These are phyloP conservation scores for Lepidochrysops patricia DNA, from an alignment of 2,888 invertebrate genomes.

Conservation along the genomic window DNA sequence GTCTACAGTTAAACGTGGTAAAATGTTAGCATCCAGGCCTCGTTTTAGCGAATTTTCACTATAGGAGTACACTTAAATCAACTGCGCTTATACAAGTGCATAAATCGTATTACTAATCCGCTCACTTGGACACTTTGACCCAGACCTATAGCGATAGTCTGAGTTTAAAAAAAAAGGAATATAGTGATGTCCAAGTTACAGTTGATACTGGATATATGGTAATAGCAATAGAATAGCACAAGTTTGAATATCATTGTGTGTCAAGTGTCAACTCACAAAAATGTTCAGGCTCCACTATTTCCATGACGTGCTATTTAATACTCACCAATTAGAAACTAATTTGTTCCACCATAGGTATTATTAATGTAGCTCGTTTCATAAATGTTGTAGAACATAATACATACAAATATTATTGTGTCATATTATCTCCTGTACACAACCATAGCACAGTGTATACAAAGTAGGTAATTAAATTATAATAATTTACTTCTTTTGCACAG, in stretches of 20 bases:
- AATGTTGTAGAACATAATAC: background rate
- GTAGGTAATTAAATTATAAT: background rate
- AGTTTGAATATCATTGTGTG: background rate
- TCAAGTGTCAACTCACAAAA: background rate
- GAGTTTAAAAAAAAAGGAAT: background rate
- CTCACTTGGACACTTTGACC: too few relatives aligned
- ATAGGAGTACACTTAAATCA: too few relatives aligned
- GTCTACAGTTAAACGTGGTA: background rate
- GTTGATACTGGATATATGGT: background rate
- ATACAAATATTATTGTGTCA: background rate
- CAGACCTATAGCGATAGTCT: too few relatives aligned
- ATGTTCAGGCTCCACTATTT: background rate
- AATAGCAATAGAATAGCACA: background rate
- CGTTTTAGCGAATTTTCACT: too few relatives aligned
- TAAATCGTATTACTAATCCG: too few relatives aligned
- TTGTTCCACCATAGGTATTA: background rate
- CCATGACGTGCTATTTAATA: conserved; percentile 1
- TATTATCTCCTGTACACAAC: background rate
- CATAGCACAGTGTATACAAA: background rate
- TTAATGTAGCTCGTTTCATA: background rate
- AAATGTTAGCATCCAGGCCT: background rate
- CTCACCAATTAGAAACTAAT: background rate
- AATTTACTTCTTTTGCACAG: background rate
- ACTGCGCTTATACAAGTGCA: too few relatives aligned
- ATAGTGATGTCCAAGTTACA: background rate